These are phyloP conservation scores for Diploscapter pachys DNA, from an alignment of 1,140 invertebrate species.

Conservation along the genomic window DNA sequence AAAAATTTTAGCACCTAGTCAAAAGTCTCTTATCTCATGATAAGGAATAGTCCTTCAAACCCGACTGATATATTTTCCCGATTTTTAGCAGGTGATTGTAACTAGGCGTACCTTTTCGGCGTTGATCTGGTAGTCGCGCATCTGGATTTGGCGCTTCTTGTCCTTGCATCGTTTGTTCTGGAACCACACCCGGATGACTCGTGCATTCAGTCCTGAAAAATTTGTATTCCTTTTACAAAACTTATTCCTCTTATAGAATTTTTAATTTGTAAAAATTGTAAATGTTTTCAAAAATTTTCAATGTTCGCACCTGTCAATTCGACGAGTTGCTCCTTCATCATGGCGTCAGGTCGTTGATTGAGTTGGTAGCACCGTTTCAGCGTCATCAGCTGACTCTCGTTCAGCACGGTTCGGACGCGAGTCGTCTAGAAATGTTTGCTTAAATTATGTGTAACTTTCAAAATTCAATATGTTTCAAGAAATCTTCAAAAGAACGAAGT, in stretches of 20 bases:
- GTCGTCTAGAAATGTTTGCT: constrained; percentile 70
- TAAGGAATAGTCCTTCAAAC: too few relatives aligned
- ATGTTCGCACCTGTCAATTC: constrained; percentile 79
- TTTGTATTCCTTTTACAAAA: not conserved
- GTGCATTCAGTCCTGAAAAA: constrained; percentile 33
- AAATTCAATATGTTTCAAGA: too few relatives aligned
- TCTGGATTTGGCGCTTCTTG: constrained; percentile 91
- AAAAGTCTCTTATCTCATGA: too few relatives aligned
- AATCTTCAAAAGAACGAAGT: too few relatives aligned
- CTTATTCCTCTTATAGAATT: constrained; percentile 7
- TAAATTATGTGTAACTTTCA: too few relatives aligned
- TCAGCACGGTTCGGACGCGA: constrained; percentile 89
- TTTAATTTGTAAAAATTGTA: too few relatives aligned
- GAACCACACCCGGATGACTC: constrained; percentile 49
- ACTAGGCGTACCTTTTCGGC: constrained; percentile 79
- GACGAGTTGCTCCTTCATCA: constrained; percentile 98
- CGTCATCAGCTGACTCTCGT: constrained; percentile 96
- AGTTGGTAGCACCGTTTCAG: constrained; percentile 75
- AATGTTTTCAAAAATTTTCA: constrained; percentile 78
- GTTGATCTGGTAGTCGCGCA: constrained; percentile 86
- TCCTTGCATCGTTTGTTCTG: constrained; percentile 99
- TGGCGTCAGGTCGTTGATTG: constrained; percentile 91
- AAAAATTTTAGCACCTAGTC: too few relatives aligned
- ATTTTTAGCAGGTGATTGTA: not conserved
- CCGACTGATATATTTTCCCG: too few relatives aligned